phyloP scores from a whole-genome alignment of 1,140 invertebrate species.

The Drosophila aff. region DNA sequence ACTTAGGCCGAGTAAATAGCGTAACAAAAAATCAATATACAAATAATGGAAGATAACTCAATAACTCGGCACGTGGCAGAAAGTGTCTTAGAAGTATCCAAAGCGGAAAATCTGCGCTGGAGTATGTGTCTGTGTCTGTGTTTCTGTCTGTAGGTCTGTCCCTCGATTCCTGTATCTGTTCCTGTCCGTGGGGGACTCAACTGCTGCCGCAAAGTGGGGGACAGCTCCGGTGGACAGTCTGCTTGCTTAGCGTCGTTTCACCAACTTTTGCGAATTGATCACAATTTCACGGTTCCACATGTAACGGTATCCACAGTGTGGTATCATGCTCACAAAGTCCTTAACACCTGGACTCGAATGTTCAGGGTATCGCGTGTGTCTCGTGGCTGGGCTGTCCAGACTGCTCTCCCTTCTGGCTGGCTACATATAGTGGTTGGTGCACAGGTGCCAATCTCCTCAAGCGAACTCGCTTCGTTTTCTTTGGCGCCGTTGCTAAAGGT shows the following conservation, averaged over 20 bases:
- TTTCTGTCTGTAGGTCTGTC: slow-evolving; percentile 16
- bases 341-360: slow-evolving; percentile 51
- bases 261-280: slow-evolving; percentile 94
- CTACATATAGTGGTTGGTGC: slow-evolving; percentile 69
- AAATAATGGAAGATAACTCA: slow-evolving; percentile 25
- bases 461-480: slow-evolving; percentile 65
- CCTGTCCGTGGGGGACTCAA: slow-evolving; percentile 52
- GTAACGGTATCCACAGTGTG: slow-evolving; percentile 92
- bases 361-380: background rate
- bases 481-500: slow-evolving; percentile 53
- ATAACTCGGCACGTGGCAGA: slow-evolving; percentile 18
- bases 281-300: slow-evolving; percentile 95
- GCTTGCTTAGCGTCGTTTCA: slow-evolving; percentile 90
- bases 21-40: slow-evolving; percentile 25
- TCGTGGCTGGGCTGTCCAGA: background rate
- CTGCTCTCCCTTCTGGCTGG: slow-evolving; percentile 19
- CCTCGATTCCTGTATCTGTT: slow-evolving; percentile 15
- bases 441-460: slow-evolving; percentile 38
- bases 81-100: slow-evolving; percentile 1
- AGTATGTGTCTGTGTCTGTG: slow-evolving; percentile 19
- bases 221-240: slow-evolving; percentile 36
- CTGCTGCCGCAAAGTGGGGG: slow-evolving; percentile 71
- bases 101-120: background rate
- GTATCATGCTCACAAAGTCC: slow-evolving; percentile 85
- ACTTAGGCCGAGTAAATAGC: slow-evolving; percentile 24